Percentiles rank a stretch among this genome's conserved stretches.
Evolutionary conservation across 2,113 vertebrate species (phyloP).

Genomic region (Alces alces): DNA sequence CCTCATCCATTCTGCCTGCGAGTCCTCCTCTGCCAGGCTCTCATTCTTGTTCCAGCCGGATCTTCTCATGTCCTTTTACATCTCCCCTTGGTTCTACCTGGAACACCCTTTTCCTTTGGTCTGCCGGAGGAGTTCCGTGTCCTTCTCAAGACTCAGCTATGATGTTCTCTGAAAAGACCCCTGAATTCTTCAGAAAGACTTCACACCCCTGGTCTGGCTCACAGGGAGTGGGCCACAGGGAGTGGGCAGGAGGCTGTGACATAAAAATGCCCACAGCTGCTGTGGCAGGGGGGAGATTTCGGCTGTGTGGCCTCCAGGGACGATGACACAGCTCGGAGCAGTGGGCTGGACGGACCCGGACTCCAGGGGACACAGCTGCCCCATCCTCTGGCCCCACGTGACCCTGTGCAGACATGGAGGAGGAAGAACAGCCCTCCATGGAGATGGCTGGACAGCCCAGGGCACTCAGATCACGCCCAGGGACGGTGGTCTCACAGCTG

Average conservation of each 20-base stretch:
- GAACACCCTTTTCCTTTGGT: background rate
- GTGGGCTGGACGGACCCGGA: background rate
- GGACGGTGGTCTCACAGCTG: background rate
- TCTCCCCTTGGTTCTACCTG: background rate
- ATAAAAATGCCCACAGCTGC: background rate
- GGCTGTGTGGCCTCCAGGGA: background rate
- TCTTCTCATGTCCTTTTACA: background rate
- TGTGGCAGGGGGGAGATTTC: too few relatives aligned
- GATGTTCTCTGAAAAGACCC: background rate
- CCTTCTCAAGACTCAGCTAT: background rate
- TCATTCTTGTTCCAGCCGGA: background rate
- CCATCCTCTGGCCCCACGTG: fast-evolving
- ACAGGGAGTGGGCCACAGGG: background rate
- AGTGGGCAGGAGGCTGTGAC: background rate
- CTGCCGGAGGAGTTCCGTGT: background rate
- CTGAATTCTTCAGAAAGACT: background rate
- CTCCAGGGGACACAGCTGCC: background rate
- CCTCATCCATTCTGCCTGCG: background rate
- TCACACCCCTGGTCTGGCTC: background rate
- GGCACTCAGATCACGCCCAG: background rate
- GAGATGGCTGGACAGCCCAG: background rate
- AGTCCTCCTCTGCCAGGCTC: background rate
- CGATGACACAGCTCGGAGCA: background rate
- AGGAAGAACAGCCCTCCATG: background rate
- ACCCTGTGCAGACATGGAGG: background rate